Evolutionary conservation across 1,140 invertebrate species (phyloP).

Genomic region (Diachasmimorpha longicaudata): DNA sequence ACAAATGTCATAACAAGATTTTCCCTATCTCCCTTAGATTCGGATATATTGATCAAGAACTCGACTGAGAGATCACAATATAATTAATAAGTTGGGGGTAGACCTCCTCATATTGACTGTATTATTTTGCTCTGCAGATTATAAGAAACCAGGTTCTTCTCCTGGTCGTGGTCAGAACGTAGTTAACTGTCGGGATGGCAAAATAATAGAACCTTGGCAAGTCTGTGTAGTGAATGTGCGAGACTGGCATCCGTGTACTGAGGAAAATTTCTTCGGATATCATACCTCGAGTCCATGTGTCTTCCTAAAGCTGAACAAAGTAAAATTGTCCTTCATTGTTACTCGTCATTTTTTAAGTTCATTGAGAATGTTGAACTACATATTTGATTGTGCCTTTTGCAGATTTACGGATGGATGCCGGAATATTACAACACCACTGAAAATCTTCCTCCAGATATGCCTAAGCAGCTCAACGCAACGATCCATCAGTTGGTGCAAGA

Average conservation of each 20-base stretch:
- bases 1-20: no score
- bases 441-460: slow-evolving; percentile 63
- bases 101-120: no score
- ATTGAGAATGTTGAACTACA: no score
- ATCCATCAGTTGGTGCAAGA: slow-evolving; percentile 62
- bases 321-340: slow-evolving; percentile 41
- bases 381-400: slow-evolving; percentile 16
- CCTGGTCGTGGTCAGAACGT: slow-evolving; percentile 66
- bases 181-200: slow-evolving; percentile 66
- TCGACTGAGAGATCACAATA: no score
- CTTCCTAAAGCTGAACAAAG: slow-evolving; percentile 85
- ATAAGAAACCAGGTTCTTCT: slow-evolving; percentile 65
- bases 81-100: no score
- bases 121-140: slow-evolving; percentile 53
- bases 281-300: slow-evolving; percentile 79
- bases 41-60: no score
- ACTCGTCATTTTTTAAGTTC: not conserved
- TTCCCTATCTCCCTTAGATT: no score
- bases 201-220: slow-evolving; percentile 60
- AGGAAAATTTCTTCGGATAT: slow-evolving; percentile 78
- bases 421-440: slow-evolving; percentile 72
- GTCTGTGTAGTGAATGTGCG: slow-evolving; percentile 71
- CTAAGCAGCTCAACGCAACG: slow-evolving; percentile 60
- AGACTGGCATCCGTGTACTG: slow-evolving; percentile 72
- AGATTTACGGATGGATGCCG: slow-evolving; percentile 80